These are phyloP conservation scores for Brienomyrus brachyistius DNA, from an alignment of 2,113 vertebrate species.

Conservation along the genomic window DNA sequence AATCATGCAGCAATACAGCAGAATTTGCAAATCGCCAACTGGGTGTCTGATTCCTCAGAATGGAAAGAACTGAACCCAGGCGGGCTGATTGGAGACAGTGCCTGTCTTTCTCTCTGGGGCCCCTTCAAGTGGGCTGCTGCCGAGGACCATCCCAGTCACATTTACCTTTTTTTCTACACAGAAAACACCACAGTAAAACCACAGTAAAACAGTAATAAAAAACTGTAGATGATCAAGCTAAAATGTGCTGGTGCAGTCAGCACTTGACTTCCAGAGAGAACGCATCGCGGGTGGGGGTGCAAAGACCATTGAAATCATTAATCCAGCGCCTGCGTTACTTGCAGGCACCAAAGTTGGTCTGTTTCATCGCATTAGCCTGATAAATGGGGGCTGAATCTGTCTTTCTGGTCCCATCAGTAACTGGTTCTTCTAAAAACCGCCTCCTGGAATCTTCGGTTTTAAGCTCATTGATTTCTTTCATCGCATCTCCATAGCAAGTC, in stretches of 20 bases:
- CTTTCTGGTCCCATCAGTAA: slow-evolving; percentile 11
- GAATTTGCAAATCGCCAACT: not conserved
- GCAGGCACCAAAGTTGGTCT: slow-evolving; percentile 21
- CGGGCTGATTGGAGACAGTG: not conserved
- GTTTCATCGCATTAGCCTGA: slow-evolving; percentile 35
- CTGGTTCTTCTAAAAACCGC: not conserved
- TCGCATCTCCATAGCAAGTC: slow-evolving; percentile 10
- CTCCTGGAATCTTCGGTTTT: not conserved
- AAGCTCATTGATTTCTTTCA: not conserved
- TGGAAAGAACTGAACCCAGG: not conserved
- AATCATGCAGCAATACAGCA: not conserved
- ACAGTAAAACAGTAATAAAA: not conserved
- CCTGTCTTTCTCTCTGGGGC: not conserved
- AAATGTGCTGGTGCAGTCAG: not conserved
- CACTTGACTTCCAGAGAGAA: not conserved
- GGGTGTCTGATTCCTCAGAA: not conserved
- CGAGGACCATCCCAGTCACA: not conserved
- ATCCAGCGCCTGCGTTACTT: slow-evolving; percentile 20
- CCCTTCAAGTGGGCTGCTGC: not conserved
- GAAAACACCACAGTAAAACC: not conserved
- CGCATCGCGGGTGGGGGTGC: slow-evolving; percentile 21
- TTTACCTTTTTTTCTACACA: not conserved
- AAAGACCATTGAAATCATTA: slow-evolving; percentile 29
- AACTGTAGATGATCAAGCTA: not conserved
- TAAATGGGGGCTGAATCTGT: not conserved